A percentile compares a stretch with the other conserved stretches of the same genome.
Evolutionary conservation across 2,888 invertebrate genomes (phyloP).

Genomic region (Stenichneumon culpator): DNA sequence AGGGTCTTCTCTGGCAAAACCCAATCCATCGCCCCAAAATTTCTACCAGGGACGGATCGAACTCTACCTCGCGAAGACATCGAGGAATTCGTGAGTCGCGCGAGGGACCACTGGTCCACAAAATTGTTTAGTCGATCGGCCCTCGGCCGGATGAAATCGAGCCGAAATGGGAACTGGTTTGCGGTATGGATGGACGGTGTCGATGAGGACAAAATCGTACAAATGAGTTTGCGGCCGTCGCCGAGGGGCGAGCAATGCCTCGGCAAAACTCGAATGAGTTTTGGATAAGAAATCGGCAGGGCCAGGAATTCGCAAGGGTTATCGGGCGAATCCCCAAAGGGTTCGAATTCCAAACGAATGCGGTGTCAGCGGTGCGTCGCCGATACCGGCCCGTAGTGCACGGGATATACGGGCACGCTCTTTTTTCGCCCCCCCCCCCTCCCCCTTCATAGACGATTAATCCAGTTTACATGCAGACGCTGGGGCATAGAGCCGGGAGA

Average conservation of each 20-base stretch:
- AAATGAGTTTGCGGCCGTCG: conserved; percentile 27
- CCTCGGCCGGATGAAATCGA: conserved; percentile 4
- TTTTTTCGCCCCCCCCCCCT: neutral
- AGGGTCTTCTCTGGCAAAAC: neutral
- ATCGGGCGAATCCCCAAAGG: conserved; percentile 76
- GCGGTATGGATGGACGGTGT: conserved; percentile 31
- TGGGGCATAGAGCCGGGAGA: conserved; percentile 63
- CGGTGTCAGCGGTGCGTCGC: conserved; percentile 64
- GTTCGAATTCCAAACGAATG: conserved; percentile 80
- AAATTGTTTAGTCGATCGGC: neutral
- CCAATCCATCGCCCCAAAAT: neutral
- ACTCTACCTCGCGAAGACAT: neutral
- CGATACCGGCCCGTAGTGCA: conserved; percentile 2
- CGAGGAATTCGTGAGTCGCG: neutral
- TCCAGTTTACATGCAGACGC: conserved; percentile 84
- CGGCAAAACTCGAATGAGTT: conserved; percentile 1
- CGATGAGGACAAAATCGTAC: conserved; percentile 55
- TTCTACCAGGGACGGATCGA: neutral
- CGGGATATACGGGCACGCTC: neutral
- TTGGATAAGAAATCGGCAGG: conserved; percentile 26
- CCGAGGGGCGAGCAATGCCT: neutral
- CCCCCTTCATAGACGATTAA: conserved; percentile 83
- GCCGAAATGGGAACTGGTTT: neutral
- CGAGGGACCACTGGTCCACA: neutral
- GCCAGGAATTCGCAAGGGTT: conserved; percentile 34